phyloP scores from a whole-genome alignment of 2,888 invertebrate species.

The Zaprionus lineosus region DNA sequence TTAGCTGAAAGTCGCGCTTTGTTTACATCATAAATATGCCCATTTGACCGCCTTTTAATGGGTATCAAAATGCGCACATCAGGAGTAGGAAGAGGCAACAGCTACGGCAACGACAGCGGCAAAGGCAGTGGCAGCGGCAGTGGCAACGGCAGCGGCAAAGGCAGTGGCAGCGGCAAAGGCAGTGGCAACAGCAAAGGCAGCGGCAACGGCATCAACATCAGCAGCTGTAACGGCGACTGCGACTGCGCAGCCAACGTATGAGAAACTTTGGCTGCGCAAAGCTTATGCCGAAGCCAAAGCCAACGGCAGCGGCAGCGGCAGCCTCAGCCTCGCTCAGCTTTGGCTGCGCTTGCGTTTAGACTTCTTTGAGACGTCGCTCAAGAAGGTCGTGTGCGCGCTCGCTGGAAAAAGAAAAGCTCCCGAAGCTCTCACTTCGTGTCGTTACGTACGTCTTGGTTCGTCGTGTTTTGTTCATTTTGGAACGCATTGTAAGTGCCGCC shows the following conservation, averaged over 20 bases:
- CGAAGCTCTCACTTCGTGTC: conserved; percentile 26
- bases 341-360: conserved; percentile 79
- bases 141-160: conserved; percentile 18
- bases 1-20: too few relatives aligned
- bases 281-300: conserved; percentile 32
- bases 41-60: too few relatives aligned
- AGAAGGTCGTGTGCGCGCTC: conserved; percentile 81
- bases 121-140: conserved; percentile 23
- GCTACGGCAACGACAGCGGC: conserved; percentile 12
- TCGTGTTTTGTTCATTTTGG: conserved; percentile 10
- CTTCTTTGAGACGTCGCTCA: conserved; percentile 83
- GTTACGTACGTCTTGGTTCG: conserved; percentile 7
- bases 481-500: conserved; percentile 36
- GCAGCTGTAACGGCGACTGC: conserved; percentile 23
- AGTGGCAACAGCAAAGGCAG: conserved; percentile 18
- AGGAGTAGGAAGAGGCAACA: conserved; percentile 40
- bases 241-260: conserved; percentile 36
- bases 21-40: too few relatives aligned
- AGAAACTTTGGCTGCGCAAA: too few relatives aligned
- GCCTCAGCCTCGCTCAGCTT: conserved; percentile 59
- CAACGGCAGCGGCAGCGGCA: conserved; percentile 27
- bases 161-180: too few relatives aligned
- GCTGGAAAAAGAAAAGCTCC: conserved; percentile 21
- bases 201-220: too few relatives aligned
- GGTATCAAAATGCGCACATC: conserved; percentile 31